Base-by-base conservation (phyloP, 2,797 vertebrate species). In the Enteromius unitaeniatus region DNA sequence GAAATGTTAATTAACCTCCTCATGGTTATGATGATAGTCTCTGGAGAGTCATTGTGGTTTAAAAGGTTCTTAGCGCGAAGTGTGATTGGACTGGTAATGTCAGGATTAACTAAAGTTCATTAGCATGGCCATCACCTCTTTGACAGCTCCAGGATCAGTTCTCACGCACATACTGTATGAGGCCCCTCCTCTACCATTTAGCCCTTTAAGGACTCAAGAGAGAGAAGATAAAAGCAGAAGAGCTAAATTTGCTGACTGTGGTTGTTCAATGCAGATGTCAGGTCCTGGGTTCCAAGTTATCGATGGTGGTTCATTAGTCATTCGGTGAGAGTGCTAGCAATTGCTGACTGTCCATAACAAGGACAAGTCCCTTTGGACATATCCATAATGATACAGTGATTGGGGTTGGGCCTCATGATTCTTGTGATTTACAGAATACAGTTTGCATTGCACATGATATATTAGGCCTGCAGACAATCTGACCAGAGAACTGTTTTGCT, bases 281-380 rank as follows among this genome's bases (percentile, higher is more conserved):
- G 86, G 90, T 88, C 85, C 88, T 89, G 87, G 65, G 84, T 86
- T 88, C 89, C 84, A 82, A 86, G 84, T 91, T 93, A 94, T 93
- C 91, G 93, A 94, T 93, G 87, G 78, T 82, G 89, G 85, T 92
- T 95, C 92, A 92, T 93, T 91, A 90, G 87, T 92, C 89, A 93
- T 93, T 92, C 91, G 89, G 53, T 86, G 88, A 84, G 92, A 92
- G 91, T 92, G 92, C 90, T 75, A 84, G 84, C 84, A 86, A 89
- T 89, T 93, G 92, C 42, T 45, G 42, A 45, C 42, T 45, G 42
- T 13, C 42, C 42, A 13, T 45, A 45, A 45, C 11, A 45, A 45
- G 42, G 11, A 45, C 42, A 45, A 13, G 2, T 45, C 42, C 42
- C 42, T 45, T 45, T 45, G 10, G 42, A 45, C 42, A 45, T 45